Base-by-base conservation (phyloP, 2,797 vertebrate genomes). In the Acanthiza pusilla region DNA sequence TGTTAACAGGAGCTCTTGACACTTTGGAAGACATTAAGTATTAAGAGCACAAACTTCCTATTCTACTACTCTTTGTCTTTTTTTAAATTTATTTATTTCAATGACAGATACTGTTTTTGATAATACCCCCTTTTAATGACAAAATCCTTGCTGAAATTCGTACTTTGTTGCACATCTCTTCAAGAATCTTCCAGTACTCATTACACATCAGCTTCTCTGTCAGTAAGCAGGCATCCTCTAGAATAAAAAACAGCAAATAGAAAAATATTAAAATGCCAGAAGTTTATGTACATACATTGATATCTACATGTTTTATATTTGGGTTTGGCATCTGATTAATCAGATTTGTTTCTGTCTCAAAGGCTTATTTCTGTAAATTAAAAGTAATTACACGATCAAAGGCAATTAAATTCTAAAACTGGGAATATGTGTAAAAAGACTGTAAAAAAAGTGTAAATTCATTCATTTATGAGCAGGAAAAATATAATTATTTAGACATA, bases 331-430 rank as follows among this genome's bases (percentile, higher is more conserved):
- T 55, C 45, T 79, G 34, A 58, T 88, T 94, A 85, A 85, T 26
- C 57, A 91, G 38, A 91, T 57, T 77, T 85, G 22, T 53, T 90
- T 91, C 57, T 71, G 17, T 73, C 77, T 96, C 85, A 86, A 81
- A 92, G 71, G 57, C 38, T 93, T 79, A 79, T 47, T 90, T 85
- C 48, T 70, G 54, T 85, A 92, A 90, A 85, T 53, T 50, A 76
- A 89, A 94, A 91, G 66, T 38, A 91, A 75, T 86, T 87, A 93
- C 14, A 75, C 5, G 18, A 80, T 76, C 74, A 95, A 96, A 95
- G 67, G 70, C 26, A 68, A 70, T 80, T 82, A 38, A 40, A 86
- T 91, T 82, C 78, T 68, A 61, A 90, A 91, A 63, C 55, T 74
- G n/a, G 74, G 62, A 86, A 86, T 26, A 73, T 19, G 20, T 73